Evolutionary conservation across 1,140 invertebrate genomes (phyloP).

Genomic region (Mercenaria mercenaria): DNA sequence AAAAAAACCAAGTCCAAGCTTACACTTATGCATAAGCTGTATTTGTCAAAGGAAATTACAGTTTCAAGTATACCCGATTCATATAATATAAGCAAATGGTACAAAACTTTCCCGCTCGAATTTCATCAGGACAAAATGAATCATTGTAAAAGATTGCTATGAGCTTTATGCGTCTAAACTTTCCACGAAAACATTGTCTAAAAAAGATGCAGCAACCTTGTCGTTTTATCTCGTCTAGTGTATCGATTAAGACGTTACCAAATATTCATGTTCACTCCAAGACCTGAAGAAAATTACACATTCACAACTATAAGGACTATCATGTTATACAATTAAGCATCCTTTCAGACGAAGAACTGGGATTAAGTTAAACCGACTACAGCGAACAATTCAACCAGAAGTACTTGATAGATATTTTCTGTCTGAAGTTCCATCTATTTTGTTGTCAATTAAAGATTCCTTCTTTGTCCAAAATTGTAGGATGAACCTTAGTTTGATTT

Average conservation of each 20-base stretch:
- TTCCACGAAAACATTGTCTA: not conserved
- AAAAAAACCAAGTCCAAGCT: too few relatives aligned
- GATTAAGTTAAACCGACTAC: conserved; percentile 62
- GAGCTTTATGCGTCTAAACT: conserved; percentile 24
- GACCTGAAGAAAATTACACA: conserved; percentile 60
- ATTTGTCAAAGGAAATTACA: too few relatives aligned
- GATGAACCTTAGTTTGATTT: conserved; percentile 66
- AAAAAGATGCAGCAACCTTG: conserved; percentile 1
- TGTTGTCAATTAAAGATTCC: conserved; percentile 61
- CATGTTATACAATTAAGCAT: conserved; percentile 64
- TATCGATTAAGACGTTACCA: conserved; percentile 54
- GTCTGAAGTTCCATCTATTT: conserved; percentile 67
- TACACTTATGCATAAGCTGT: too few relatives aligned
- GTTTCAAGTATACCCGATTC: too few relatives aligned
- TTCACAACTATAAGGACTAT: conserved; percentile 51
- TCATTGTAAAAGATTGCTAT: conserved; percentile 15
- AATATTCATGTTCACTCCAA: conserved; percentile 52
- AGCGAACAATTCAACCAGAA: conserved; percentile 50
- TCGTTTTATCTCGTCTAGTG: conserved; percentile 22
- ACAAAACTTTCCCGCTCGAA: not conserved
- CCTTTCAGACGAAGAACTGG: conserved; percentile 35
- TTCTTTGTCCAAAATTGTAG: conserved; percentile 65
- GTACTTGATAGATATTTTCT: conserved; percentile 65
- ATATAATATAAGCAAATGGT: too few relatives aligned
- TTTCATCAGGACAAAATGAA: not conserved